Evolutionary conservation across 2,113 vertebrate species (phyloP).

Genomic region (Zosterops japonicus): DNA sequence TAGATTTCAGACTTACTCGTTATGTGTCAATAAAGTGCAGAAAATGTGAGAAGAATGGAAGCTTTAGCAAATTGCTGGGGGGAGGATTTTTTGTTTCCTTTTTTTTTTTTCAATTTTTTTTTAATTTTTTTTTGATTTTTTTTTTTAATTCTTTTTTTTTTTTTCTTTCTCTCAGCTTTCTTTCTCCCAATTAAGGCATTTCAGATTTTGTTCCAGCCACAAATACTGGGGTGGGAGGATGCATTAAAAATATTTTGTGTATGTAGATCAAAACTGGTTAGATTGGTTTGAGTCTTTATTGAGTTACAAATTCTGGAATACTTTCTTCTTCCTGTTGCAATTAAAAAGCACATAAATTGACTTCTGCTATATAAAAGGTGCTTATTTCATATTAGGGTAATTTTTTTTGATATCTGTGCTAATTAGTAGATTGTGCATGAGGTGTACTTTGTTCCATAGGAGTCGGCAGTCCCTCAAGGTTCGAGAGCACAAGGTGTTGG

Average conservation of each 20-base stretch:
- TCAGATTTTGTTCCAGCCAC: background rate
- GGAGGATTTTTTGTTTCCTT: background rate
- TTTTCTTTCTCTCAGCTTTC: background rate
- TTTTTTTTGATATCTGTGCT: background rate
- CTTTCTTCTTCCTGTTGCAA: background rate
- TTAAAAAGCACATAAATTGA: background rate
- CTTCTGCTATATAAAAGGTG: background rate
- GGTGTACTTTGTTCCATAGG: constrained; percentile 66
- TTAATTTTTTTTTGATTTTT: background rate
- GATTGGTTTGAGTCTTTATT: background rate
- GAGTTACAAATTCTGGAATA: background rate
- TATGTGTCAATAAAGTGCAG: background rate
- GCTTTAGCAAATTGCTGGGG: background rate
- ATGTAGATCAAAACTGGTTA: background rate
- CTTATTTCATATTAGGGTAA: background rate
- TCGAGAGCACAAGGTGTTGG: constrained; percentile 95
- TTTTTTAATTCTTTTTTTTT: background rate
- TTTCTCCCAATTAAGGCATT: background rate
- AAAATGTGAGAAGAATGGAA: background rate
- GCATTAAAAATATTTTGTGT: background rate
- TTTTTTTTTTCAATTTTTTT: background rate
- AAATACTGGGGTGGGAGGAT: background rate
- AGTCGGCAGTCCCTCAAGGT: constrained; percentile 94
- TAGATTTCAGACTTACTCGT: background rate
- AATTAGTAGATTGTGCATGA: background rate